phyloP scores from a whole-genome alignment of 2,797 vertebrate genomes.

The Avahi laniger region DNA sequence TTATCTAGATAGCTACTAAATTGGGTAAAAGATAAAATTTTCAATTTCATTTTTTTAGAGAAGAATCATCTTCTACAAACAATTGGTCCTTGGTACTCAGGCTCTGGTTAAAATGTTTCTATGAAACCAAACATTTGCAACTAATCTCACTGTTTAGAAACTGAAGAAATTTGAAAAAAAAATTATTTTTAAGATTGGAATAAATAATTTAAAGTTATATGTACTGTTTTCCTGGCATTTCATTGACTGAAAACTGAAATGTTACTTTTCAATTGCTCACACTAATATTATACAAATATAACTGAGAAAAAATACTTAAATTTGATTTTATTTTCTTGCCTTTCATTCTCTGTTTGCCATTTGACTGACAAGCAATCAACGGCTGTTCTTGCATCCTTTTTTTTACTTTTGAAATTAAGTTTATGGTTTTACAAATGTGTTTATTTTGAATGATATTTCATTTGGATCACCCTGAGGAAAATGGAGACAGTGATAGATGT shows the following conservation, averaged over 20 bases:
- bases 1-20: background rate
- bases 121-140: background rate
- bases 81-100: background rate
- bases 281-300: background rate
- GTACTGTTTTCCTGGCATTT: background rate
- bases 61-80: background rate
- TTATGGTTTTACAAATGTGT: background rate
- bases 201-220: background rate
- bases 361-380: background rate
- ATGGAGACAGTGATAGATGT: background rate
- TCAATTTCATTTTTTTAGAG: background rate
- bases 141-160: background rate
- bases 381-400: background rate
- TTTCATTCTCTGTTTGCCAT: background rate
- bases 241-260: background rate
- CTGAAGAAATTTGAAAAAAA: background rate
- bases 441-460: background rate
- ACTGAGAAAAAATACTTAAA: background rate
- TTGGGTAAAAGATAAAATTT: background rate
- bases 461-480: background rate
- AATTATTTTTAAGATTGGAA: background rate
- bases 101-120: background rate
- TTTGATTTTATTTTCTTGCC: background rate
- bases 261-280: background rate
- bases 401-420: background rate